Base-by-base conservation (phyloP, 2,888 invertebrate genomes). In the Pediacus dermestoides region DNA sequence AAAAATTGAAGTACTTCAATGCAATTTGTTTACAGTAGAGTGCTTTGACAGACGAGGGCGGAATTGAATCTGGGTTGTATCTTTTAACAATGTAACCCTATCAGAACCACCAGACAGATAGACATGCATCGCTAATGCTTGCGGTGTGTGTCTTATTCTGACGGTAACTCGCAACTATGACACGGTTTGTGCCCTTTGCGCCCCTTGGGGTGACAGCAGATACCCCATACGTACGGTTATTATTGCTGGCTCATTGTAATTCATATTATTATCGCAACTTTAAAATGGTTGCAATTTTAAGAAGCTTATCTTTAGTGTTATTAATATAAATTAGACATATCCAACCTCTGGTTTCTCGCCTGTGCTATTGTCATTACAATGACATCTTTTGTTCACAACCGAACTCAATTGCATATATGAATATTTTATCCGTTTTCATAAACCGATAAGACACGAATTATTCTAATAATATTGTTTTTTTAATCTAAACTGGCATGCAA, bases 1-100 rank as follows among this genome's bases (percentile, higher is more conserved):
- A 61, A 67, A 68, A 67, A 63, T 64, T 64, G 63, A 67, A 66
- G 57, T 63, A 60, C 64, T 67, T 67, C 65, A 67, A 67, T 67
- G 65, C 61, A 61, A 67, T 68, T 67, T 67, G 58, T 66, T 67
- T 65, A 67, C 68, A 66, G 60, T 58, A 65, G 62, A 66, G 48
- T 62, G 63, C 54, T 51, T 59, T 63, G 64, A 65, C 63, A 59
- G 61, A 62, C 60, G 63, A 56, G 61, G 65, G 64, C 63, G 65
- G 67, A 63, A 64, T 64, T 64, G 56, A 61, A 65, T 67, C 64
- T 49, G 44, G 9, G 9, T 23, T 23, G 10, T 23, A 23, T 23
- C n/a, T 23, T 10, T 23, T 23, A 9, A 18, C 9, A 23, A 23
- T 23, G 8, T 18, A 23, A 23, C 23, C 23, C 23, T 7, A 23